Base-by-base conservation (phyloP, 2,888 invertebrate genomes). In the Mayetiola destructor region DNA sequence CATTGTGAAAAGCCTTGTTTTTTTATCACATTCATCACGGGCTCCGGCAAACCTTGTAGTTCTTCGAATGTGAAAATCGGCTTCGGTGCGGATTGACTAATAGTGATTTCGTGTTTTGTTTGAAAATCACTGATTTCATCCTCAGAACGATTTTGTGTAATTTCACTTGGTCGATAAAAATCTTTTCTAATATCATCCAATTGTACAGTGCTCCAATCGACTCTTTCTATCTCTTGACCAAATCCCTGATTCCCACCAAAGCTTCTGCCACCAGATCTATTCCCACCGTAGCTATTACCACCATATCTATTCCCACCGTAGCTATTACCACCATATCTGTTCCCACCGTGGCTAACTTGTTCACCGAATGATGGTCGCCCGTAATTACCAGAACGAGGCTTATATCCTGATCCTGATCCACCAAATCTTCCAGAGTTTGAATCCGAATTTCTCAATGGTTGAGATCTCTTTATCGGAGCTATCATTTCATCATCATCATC, bases 61-160 rank as follows among this genome's bases (percentile, higher is more conserved):
- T 90, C 89, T 61, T 83, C 82, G 73, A 91, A 90, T 61, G 76
- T 76, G 65, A 85, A 80, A 59, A 88, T 84, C 4, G 89, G 86
- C 66, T 84, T 81, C 0, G 88, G 88, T 16, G 85, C 76, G 0
- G 77, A 72, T 36, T 89, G 89, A 63, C 82, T 81, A 0, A 87
- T 75, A 2, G 86, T 85, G 56, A 90, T 84, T 68, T 86, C 81
- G 66, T 85, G 79, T 40, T 76, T 71, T 56, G 74, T 73, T 63
- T 84, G 77, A 67, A 78, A 88, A 52, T 77, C 75, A 64, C 84
- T 80, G 5, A 88, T 80, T 64, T 87, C 87, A 62, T 79, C 77
- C 27, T 80, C 74, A 36, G 80, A 76, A 61, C 82, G 76, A 59
- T 71, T 76, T 16, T 77, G 66, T 2, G 81, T 79, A 61, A 77